These are phyloP conservation scores for Lagria hirta DNA, from an alignment of 2,888 invertebrate genomes.

Conservation along the genomic window DNA sequence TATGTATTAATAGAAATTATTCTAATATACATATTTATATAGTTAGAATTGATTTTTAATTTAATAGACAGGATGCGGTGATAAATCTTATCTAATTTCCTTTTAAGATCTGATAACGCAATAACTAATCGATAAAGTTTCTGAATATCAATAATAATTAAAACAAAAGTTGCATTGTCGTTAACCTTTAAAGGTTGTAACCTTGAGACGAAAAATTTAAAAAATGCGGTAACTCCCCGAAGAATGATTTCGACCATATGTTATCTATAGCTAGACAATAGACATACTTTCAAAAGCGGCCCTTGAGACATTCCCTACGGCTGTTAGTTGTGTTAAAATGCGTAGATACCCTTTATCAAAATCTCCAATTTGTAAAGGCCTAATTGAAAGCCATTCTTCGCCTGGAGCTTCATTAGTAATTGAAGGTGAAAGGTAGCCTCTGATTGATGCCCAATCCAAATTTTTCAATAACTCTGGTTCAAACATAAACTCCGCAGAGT, in stretches of 20 bases:
- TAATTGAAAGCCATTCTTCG: conserved; percentile 71
- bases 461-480: conserved; percentile 66
- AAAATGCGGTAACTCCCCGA: too few species aligned
- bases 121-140: too few species aligned
- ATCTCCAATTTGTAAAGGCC: conserved; percentile 78
- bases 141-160: not conserved
- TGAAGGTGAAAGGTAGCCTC: conserved; percentile 66
- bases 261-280: too few species aligned
- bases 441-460: conserved; percentile 66
- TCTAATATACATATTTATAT: too few species aligned
- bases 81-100: conserved; percentile 10
- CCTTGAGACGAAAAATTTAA: conserved; percentile 6
- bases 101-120: conserved; percentile 1
- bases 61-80: too few species aligned
- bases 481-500: conserved; percentile 56
- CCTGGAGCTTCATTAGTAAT: conserved; percentile 73
- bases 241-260: too few species aligned
- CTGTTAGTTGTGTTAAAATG: conserved; percentile 79
- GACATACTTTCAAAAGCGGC: conserved; percentile 79
- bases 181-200: conserved; percentile 2
- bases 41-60: too few species aligned
- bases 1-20: too few species aligned
- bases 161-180: conserved; percentile 2
- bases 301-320: conserved; percentile 76
- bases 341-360: conserved; percentile 83